Conservation (phyloP, 2,113 vertebrate genomes). For the Emydura subglobosa region DNA sequence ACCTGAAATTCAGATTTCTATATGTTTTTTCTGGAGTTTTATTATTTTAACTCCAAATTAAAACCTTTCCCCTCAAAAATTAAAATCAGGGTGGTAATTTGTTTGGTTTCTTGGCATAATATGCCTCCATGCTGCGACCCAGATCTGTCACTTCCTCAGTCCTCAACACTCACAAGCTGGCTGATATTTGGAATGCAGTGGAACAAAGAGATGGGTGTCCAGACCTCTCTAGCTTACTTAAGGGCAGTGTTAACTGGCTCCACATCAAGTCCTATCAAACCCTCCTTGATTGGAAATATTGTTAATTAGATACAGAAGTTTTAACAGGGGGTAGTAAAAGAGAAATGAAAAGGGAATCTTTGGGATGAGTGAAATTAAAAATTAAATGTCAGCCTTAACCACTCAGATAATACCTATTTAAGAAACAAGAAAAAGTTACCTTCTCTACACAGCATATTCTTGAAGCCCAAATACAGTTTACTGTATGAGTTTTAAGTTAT, state of each 20-base stretch:
- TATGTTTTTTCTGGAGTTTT: not conserved
- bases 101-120: not conserved
- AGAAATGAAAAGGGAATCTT: not conserved
- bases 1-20: not conserved
- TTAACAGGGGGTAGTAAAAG: not conserved
- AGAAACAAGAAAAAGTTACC: not conserved
- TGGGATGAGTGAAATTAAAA: not conserved
- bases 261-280: not conserved
- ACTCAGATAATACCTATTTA: not conserved
- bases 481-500: not conserved
- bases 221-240: not conserved
- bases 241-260: not conserved
- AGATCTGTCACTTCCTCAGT: not conserved
- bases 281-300: not conserved
- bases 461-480: not conserved
- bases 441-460: not conserved
- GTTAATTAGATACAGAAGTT: not conserved
- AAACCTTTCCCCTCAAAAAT: not conserved
- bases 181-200: not conserved
- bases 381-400: not conserved
- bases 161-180: not conserved
- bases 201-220: not conserved
- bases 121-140: not conserved
- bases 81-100: not conserved
- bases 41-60: not conserved